A percentile compares a stretch with the other conserved stretches of the same genome.
Evolutionary conservation across 92 coral and sea anemone species (phyloP).

Genomic region (Pocillopora meandrina): DNA sequence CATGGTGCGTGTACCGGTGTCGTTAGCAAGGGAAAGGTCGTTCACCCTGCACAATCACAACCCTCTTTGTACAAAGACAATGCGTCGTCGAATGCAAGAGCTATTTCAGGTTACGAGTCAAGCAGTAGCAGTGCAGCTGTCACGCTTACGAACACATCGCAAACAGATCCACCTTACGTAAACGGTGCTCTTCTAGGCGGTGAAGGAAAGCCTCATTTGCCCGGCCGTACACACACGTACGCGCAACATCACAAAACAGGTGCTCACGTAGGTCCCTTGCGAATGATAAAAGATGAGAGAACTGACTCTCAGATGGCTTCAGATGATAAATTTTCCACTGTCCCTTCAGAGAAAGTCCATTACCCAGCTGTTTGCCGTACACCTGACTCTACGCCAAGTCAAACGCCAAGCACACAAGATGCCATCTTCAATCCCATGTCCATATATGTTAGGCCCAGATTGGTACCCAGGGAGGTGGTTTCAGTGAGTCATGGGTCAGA

Average conservation of each 20-base stretch:
- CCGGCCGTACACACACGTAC: not conserved
- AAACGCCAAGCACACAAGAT: constrained; percentile 46
- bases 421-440: constrained; percentile 80
- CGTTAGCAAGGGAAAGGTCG: constrained; percentile 5
- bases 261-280: not conserved
- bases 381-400: constrained; percentile 18
- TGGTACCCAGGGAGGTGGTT: constrained; percentile 92
- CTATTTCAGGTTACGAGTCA: constrained; percentile 9
- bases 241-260: constrained; percentile 6
- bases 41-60: not conserved
- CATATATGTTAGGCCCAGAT: constrained; percentile 71
- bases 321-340: not conserved
- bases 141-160: constrained; percentile 9
- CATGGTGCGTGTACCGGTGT: not conserved
- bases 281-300: not conserved
- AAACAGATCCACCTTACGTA: not conserved
- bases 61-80: constrained; percentile 6
- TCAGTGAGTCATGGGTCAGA: constrained; percentile 66
- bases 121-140: not conserved
- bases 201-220: not conserved
- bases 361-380: constrained; percentile 18
- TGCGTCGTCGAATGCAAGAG: constrained; percentile 7
- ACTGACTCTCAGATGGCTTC: constrained; percentile 1
- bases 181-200: not conserved
- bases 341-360: not conserved